phyloP scores from a whole-genome alignment of 1,140 invertebrate species.

The Eurosta solidaginis region DNA sequence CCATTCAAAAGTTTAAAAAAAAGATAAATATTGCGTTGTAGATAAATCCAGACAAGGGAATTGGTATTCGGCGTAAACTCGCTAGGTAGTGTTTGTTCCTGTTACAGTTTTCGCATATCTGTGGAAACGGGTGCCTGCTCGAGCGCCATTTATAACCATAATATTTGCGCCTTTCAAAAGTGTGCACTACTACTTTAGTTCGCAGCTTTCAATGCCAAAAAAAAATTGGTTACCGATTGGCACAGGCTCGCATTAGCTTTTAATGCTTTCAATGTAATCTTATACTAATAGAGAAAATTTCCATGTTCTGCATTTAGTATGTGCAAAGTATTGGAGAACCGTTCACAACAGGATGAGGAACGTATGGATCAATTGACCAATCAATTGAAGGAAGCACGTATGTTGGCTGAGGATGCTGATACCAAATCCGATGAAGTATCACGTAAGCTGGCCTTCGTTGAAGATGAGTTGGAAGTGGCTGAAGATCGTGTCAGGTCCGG shows the following conservation, averaged over 20 bases:
- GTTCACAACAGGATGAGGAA: conserved; percentile 94
- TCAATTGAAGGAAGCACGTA: conserved; percentile 95
- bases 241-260: neutral
- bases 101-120: too few species aligned
- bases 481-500: conserved; percentile 99
- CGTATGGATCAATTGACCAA: conserved; percentile 96
- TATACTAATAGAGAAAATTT: conserved; percentile 32
- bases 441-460: conserved; percentile 99
- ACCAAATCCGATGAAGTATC: conserved; percentile 99
- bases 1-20: too few species aligned
- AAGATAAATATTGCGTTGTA: too few species aligned
- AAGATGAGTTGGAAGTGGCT: conserved; percentile 99
- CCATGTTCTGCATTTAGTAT: conserved; percentile 70
- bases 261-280: neutral
- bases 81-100: too few species aligned
- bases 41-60: too few species aligned
- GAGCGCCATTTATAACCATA: too few species aligned
- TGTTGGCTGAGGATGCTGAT: conserved; percentile 97
- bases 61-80: too few species aligned
- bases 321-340: conserved; percentile 98
- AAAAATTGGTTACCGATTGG: neutral
- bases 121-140: too few species aligned
- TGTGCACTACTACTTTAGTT: neutral
- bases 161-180: neutral
- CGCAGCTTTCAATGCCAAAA: neutral